phyloP scores from a whole-genome alignment of 2,113 vertebrate genomes.

The Sapayoa aenigma region DNA sequence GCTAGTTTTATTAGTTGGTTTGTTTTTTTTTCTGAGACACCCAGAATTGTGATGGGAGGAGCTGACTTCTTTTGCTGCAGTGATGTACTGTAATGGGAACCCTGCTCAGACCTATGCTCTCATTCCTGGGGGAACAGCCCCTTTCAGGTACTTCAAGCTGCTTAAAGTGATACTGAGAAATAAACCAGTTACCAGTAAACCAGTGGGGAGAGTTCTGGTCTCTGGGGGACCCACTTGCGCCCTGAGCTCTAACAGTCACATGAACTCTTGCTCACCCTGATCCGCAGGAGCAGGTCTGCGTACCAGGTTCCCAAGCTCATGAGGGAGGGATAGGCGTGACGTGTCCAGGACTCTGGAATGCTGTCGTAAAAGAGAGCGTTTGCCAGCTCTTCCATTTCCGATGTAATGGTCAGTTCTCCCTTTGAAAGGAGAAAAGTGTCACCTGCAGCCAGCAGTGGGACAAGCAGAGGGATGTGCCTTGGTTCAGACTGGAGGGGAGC shows the following conservation, averaged over 20 bases:
- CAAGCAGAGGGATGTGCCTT: neutral
- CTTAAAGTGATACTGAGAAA: neutral
- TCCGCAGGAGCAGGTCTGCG: conserved; percentile 67
- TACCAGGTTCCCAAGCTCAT: conserved; percentile 73
- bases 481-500: neutral
- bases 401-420: conserved; percentile 79
- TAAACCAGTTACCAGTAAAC: neutral
- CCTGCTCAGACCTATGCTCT: neutral
- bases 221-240: rapidly evolving
- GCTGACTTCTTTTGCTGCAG: neutral
- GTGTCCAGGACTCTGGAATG: conserved; percentile 67
- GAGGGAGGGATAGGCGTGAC: conserved; percentile 77
- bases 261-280: conserved; percentile 58
- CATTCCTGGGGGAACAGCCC: neutral
- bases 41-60: neutral
- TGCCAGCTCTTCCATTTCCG: conserved; percentile 77
- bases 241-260: neutral
- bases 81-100: neutral
- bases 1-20: neutral
- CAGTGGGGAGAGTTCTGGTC: neutral
- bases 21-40: neutral
- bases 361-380: conserved; percentile 73
- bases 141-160: neutral
- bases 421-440: neutral
- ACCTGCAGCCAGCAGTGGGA: neutral